Conservation (phyloP, 2,797 vertebrate species). For the Kryptopterus vitreolus region DNA sequence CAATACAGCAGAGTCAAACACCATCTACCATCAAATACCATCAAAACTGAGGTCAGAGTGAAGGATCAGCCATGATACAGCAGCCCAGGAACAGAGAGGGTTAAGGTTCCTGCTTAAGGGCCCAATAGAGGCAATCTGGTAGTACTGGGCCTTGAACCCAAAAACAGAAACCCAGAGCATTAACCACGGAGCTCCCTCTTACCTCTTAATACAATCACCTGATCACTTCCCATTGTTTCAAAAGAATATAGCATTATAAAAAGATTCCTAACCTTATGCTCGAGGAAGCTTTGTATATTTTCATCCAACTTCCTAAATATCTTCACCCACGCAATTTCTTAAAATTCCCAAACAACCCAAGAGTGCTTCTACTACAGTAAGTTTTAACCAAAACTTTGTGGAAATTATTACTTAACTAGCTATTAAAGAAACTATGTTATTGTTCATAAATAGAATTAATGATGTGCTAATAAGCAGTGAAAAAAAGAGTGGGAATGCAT, state of each 20-base stretch:
- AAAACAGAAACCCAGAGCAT: too few relatives aligned
- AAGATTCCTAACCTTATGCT: not conserved
- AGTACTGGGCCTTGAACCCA: too few relatives aligned
- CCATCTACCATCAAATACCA: too few relatives aligned
- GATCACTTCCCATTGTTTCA: not conserved
- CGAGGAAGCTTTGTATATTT: not conserved
- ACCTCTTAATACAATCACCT: not conserved
- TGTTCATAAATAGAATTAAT: not conserved
- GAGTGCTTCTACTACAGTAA: not conserved
- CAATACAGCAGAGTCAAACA: too few relatives aligned
- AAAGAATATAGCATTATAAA: too few relatives aligned
- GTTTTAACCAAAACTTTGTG: not conserved
- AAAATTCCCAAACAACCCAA: not conserved
- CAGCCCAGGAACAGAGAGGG: too few relatives aligned
- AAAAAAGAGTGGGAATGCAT: too few relatives aligned
- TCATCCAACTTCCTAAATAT: not conserved
- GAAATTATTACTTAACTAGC: not conserved
- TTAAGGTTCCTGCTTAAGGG: too few relatives aligned
- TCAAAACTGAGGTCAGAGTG: too few relatives aligned
- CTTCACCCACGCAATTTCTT: not conserved
- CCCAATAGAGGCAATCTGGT: too few relatives aligned
- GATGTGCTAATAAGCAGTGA: not conserved
- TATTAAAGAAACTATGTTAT: not conserved
- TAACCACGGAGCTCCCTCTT: too few relatives aligned
- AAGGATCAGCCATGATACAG: too few relatives aligned